A percentile compares a stretch with the other conserved stretches of the same genome.
These are phyloP conservation scores for Tribolium freemani DNA, from an alignment of 2,888 invertebrate genomes.

Conservation along the genomic window DNA sequence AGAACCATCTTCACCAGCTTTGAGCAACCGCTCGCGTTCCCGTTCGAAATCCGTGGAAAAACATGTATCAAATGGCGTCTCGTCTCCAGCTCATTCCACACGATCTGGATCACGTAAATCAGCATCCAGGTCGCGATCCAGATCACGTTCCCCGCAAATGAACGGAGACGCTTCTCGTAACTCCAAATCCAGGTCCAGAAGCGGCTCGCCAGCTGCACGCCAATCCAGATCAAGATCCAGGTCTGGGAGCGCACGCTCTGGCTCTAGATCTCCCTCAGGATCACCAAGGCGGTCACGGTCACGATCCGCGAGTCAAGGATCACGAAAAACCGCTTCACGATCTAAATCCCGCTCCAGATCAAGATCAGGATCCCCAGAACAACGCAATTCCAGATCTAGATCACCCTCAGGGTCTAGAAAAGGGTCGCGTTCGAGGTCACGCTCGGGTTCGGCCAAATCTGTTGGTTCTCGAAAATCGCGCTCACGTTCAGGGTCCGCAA, in stretches of 20 bases:
- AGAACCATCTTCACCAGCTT: conserved; percentile 41
- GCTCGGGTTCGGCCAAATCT: conserved; percentile 46
- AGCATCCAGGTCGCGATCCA: conserved; percentile 57
- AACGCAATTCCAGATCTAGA: conserved; percentile 45
- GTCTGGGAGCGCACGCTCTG: conserved; percentile 49
- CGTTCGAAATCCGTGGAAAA: conserved; percentile 56
- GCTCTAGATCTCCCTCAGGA: conserved; percentile 57
- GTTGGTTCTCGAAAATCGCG: conserved; percentile 50
- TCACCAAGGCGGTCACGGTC: conserved; percentile 48
- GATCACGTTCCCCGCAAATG: conserved; percentile 51
- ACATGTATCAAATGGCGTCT: conserved; percentile 42
- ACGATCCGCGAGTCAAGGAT: conserved; percentile 50
- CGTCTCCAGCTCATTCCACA: conserved; percentile 49
- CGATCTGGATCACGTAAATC: conserved; percentile 60
- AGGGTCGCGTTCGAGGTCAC: conserved; percentile 50
- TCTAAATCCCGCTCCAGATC: conserved; percentile 52
- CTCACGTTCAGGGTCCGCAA: conserved; percentile 56
- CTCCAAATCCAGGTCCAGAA: conserved; percentile 54
- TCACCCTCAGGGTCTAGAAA: conserved; percentile 51
- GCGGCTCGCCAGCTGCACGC: conserved; percentile 48
- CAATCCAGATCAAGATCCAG: conserved; percentile 51
- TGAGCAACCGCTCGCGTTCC: conserved; percentile 51
- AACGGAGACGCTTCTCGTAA: conserved; percentile 35
- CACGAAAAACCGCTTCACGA: conserved; percentile 1
- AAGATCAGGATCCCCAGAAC: conserved; percentile 50